Conservation (phyloP, 2,797 vertebrate species). For the Alfaro cultratus region DNA sequence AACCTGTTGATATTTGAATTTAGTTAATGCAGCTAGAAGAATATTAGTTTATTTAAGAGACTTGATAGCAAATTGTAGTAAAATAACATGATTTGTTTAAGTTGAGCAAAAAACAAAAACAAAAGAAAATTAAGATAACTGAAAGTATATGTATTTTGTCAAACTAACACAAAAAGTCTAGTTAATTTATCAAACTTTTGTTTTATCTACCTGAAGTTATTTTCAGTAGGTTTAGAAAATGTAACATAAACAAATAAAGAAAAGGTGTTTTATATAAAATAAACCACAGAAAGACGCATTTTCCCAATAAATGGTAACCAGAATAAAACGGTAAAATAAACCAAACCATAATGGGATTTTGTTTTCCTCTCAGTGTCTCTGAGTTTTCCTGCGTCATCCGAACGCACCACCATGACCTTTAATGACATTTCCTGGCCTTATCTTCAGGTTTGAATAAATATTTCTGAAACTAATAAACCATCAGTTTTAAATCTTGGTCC, state of each 20-base stretch:
- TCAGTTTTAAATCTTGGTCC: neutral
- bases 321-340: neutral
- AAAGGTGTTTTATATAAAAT: neutral
- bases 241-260: neutral
- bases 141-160: neutral
- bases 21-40: neutral
- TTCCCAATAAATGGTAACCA: neutral
- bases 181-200: neutral
- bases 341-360: neutral
- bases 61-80: neutral
- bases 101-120: neutral
- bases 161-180: neutral
- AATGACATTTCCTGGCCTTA: conserved; percentile 7
- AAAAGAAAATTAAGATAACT: neutral
- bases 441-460: neutral
- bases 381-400: neutral
- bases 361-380: neutral
- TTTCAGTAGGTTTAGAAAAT: neutral
- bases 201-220: neutral
- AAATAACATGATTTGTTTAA: neutral
- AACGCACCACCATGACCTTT: conserved; percentile 1
- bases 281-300: neutral
- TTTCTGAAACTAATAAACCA: neutral
- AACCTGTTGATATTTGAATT: neutral
- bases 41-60: neutral